Evolutionary conservation across 2,888 invertebrate genomes (phyloP).

Genomic region (Drosophila quasianomalipes): DNA sequence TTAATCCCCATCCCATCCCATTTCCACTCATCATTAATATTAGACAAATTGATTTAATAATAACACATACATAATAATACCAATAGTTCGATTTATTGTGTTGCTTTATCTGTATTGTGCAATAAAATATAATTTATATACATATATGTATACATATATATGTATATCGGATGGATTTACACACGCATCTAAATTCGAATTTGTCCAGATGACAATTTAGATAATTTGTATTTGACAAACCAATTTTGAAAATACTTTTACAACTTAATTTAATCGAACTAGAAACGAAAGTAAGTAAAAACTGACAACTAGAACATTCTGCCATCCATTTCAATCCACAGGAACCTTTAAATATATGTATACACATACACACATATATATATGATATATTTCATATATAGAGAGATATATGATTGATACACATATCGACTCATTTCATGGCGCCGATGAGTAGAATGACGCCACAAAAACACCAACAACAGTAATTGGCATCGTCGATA

Average conservation of each 20-base stretch:
- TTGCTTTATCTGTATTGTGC: not conserved
- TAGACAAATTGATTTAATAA: constrained; percentile 36
- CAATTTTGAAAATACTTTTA: not conserved
- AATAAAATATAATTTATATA: not conserved
- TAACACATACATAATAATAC: not conserved
- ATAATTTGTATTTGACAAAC: not conserved
- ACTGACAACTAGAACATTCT: constrained; percentile 19
- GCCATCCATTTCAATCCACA: not conserved
- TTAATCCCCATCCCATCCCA: constrained; percentile 7
- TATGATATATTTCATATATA: not conserved
- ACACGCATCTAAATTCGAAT: not conserved
- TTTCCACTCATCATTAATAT: constrained; percentile 9
- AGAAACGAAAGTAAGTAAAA: constrained; percentile 5
- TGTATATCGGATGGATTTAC: not conserved
- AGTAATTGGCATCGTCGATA: constrained; percentile 6
- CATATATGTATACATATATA: not conserved
- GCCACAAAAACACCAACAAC: constrained; percentile 15
- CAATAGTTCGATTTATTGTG: not conserved
- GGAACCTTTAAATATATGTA: not conserved
- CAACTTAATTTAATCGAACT: not conserved
- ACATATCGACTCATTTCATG: not conserved
- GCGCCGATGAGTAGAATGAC: constrained; percentile 13
- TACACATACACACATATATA: not conserved
- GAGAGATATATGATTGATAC: not conserved
- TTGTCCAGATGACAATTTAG: not conserved